Conservation (phyloP, 2,113 vertebrate genomes). For the Erinaceus europaeus region DNA sequence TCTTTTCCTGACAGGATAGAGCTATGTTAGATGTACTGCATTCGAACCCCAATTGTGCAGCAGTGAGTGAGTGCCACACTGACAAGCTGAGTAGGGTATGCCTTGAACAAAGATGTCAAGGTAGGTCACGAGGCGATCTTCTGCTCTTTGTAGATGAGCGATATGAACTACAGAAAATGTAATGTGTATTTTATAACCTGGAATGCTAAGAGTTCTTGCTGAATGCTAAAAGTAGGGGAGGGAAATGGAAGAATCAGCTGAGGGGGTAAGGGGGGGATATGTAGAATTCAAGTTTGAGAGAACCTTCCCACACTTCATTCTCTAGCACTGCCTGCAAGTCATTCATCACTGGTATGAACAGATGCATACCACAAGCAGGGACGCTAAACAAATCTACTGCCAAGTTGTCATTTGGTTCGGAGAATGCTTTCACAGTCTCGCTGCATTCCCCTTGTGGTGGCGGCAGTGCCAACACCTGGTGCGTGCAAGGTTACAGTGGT, state of each 20-base stretch:
- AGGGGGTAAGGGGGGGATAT: background rate
- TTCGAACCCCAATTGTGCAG: background rate
- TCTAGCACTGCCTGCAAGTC: slow-evolving; percentile 35
- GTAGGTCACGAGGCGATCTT: slow-evolving; percentile 14
- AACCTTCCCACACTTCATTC: slow-evolving; percentile 5
- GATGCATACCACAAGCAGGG: background rate
- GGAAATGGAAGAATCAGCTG: background rate
- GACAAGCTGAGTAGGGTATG: background rate
- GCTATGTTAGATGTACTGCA: background rate
- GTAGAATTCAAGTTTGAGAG: background rate
- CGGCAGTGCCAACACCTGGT: too few relatives aligned
- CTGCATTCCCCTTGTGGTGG: too few relatives aligned
- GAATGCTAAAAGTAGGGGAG: background rate
- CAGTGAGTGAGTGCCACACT: background rate
- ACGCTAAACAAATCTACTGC: slow-evolving; percentile 13
- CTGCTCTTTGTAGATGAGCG: slow-evolving; percentile 4
- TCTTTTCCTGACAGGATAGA: slow-evolving; percentile 2
- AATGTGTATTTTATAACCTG: slow-evolving; percentile 35
- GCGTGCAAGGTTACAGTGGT: too few relatives aligned
- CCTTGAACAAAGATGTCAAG: slow-evolving; percentile 46
- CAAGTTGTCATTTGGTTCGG: slow-evolving; percentile 5
- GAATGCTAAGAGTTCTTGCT: slow-evolving; percentile 6
- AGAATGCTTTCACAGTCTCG: slow-evolving; percentile 11
- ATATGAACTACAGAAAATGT: slow-evolving; percentile 27
- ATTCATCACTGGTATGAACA: slow-evolving; percentile 16